phyloP scores from a whole-genome alignment of 2,888 invertebrate genomes.

The Coelopa pilipes region DNA sequence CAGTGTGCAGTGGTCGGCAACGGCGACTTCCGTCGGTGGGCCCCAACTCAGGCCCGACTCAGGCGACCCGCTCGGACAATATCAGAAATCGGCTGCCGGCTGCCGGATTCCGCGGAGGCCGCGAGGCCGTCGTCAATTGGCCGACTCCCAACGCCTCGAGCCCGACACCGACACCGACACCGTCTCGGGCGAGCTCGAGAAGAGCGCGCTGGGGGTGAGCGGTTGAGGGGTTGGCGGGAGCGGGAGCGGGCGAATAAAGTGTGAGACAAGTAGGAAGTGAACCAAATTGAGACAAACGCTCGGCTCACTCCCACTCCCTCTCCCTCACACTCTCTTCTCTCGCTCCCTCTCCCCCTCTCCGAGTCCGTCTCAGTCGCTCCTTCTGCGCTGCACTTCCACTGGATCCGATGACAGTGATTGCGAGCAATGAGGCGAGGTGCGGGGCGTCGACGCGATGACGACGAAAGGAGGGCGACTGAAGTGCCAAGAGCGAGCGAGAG shows the following conservation, averaged over 20 bases:
- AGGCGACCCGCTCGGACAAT: too few relatives aligned
- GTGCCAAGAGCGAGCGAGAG: too few relatives aligned
- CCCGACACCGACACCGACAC: background rate
- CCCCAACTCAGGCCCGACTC: background rate
- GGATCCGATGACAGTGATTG: background rate
- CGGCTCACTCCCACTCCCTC: background rate
- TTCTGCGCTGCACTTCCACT: background rate
- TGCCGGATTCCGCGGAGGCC: background rate
- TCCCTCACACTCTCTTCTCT: too few relatives aligned
- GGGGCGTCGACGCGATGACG: background rate
- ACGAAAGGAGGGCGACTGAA: too few relatives aligned
- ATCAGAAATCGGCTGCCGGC: too few relatives aligned
- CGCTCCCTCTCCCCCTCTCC: background rate
- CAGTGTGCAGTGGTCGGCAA: background rate
- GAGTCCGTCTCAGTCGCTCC: too few relatives aligned
- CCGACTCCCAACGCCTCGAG: background rate
- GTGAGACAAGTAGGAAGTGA: conserved; percentile 61
- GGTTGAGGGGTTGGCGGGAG: too few relatives aligned
- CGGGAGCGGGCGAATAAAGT: background rate
- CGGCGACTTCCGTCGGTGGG: conserved; percentile 33
- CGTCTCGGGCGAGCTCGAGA: background rate
- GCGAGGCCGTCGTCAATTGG: background rate
- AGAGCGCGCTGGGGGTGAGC: background rate
- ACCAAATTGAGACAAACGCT: conserved; percentile 56
- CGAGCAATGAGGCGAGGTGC: background rate